phyloP scores from a whole-genome alignment of 30 jellyfish, hydroid and myxozoan genomes.

The Nemopilema nomurai region DNA sequence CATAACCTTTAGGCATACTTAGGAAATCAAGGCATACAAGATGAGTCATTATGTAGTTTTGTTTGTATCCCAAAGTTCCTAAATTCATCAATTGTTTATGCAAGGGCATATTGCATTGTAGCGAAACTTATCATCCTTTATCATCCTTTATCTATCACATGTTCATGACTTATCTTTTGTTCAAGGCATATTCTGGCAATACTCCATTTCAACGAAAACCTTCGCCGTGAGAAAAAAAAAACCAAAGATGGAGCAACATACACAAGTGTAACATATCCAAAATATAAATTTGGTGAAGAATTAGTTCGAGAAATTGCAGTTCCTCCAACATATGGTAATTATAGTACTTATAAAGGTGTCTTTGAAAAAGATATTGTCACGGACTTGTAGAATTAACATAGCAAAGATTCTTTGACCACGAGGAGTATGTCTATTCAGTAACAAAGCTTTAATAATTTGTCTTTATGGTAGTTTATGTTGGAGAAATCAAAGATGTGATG shows the following conservation, averaged over 20 bases:
- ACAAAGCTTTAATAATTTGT: not conserved
- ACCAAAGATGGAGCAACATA: constrained; percentile 27
- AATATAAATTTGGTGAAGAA: constrained; percentile 50
- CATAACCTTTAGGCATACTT: not conserved
- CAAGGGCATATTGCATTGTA: not conserved
- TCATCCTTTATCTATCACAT: not conserved
- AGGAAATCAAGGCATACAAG: not conserved
- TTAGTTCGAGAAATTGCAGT: constrained; percentile 38
- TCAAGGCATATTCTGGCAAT: constrained; percentile 32
- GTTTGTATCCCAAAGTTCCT: not conserved
- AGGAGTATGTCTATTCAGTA: not conserved
- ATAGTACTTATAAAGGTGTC: not conserved
- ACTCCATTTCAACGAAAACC: constrained; percentile 42
- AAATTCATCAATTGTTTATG: not conserved
- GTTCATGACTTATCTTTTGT: not conserved
- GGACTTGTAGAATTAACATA: not conserved
- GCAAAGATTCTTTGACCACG: not conserved
- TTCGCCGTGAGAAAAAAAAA: constrained; percentile 4
- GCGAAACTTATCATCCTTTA: not conserved
- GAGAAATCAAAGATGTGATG: no score
- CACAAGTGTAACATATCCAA: constrained; percentile 17
- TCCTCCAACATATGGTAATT: constrained; percentile 41
- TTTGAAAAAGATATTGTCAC: not conserved
- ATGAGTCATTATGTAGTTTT: not conserved
- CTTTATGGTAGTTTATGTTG: no score